Base-by-base conservation (phyloP, 2,888 invertebrate species). In the Limenitis camilla region DNA sequence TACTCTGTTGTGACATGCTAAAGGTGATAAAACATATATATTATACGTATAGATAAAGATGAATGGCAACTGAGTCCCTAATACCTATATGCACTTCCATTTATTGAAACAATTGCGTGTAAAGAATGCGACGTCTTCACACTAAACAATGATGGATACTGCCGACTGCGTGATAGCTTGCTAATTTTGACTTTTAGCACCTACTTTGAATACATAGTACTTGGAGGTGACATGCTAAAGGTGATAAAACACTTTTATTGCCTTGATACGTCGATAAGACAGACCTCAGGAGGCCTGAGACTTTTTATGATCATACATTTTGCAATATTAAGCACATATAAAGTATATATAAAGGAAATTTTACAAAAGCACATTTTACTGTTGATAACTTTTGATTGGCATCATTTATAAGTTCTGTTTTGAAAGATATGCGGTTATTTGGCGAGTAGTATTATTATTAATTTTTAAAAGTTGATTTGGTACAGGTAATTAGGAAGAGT, bases 41-140 rank as follows among this genome's bases (percentile, higher is more conserved):
- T 44, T 50, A 19, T 19, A 19, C 19, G 19, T 19, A 19, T 19
- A 2, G 3, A 19, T 19, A 19, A 19, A 19, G 19, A 19, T 19
- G 19, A 19, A 19, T 19, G 19, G 19, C 3, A 19, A 19, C 19
- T 43, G 19, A 41, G 35, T 5, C 32, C 19, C 39, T 36, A 10
- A 7, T n/a, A n/a, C n/a, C 10, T 27, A 38, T 33, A 11, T 40
- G 11, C 28, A 44, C 43, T 40, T 27, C 32, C 19, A 46, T 53
- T 49, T 56, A 53, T 50, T 50, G 53, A 53, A 56, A 56, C 49
- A 53, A 56, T 56, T 44, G 53, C 53, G 40, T 44, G 53, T 53
- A 43, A 50, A 53, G 41, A 56, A 56, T 50, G 53, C 41, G 38
- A 39, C 38, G 47, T 43, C n/a, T 50, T 47, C 40, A 30, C 53